Base-by-base conservation (phyloP, 2,888 invertebrate species). In the Noctua fimbriata region DNA sequence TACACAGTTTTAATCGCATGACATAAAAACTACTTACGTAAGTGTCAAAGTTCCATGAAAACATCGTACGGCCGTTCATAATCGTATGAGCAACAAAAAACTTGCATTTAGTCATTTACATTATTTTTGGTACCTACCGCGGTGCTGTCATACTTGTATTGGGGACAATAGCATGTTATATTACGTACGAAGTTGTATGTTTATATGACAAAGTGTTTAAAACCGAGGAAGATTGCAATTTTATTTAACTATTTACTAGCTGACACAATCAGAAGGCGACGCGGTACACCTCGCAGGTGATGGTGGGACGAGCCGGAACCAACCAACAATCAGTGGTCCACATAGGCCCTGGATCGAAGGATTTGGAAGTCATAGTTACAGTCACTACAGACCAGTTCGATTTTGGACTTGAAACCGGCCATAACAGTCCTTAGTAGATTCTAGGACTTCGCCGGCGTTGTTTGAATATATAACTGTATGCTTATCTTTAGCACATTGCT, bases 1-100 rank as follows among this genome's bases (percentile, higher is more conserved):
- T 89, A 87, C 87, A 86, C 81, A 83, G 84, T 86, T 90, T 89
- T 91, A 91, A 91, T 91, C 87, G 81, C 79, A 85, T 73, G 83
- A 88, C 83, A 90, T 91, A 93, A 94, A 94, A 94, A 93, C 89
- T 86, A 85, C 89, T 94, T 93, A 94, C 94, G 95, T 93, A 94
- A 94, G 94, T 94, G 94, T 91, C 91, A 93, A 92, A 92, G 90
- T 92, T 89, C 90, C 78, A 84, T 84, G 90, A 89, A 90, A 87
- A 89, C 85, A 80, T 73, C 80, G 71, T 82, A 66, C 73, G 69
- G 70, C 41, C 65, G 60, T 79, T 49, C 74, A 76, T 84, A 85
- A 85, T 84, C 76, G 67, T 58, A 75, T 76, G 79, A 75, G 76
- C 74, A 72, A 87, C 82, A 87, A 87, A 89, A 88, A 83, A 74